Conservation (phyloP, 2,797 vertebrate species). For the Sternotherus odoratus region DNA sequence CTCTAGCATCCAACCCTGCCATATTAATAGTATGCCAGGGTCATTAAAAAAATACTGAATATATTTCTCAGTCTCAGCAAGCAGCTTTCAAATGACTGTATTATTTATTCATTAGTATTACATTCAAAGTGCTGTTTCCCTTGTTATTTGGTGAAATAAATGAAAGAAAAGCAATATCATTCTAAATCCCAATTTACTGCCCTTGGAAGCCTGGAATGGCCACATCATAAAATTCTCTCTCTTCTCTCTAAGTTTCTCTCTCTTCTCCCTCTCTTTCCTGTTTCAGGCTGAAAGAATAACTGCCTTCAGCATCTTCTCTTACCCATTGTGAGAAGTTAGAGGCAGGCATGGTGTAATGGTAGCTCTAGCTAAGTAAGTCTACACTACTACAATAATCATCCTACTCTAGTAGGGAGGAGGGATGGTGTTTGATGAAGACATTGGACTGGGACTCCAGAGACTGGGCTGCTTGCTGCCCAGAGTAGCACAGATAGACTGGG, state of each 20-base stretch:
- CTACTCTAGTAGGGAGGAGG: neutral
- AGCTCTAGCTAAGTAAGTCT: neutral
- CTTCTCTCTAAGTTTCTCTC: neutral
- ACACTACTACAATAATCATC: neutral
- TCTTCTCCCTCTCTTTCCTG: neutral
- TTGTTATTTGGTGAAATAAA: slow-evolving; percentile 70
- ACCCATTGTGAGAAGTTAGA: neutral
- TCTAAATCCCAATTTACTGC: slow-evolving; percentile 60
- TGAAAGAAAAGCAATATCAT: slow-evolving; percentile 55
- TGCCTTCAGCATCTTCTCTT: neutral
- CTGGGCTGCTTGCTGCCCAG: neutral
- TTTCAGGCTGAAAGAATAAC: neutral
- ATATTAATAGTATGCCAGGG: slow-evolving; percentile 25
- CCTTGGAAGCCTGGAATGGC: slow-evolving; percentile 29
- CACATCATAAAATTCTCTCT: slow-evolving; percentile 29
- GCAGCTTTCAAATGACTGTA: slow-evolving; percentile 56
- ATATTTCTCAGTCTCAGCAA: slow-evolving; percentile 48
- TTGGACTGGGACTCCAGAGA: neutral
- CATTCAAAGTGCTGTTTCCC: slow-evolving; percentile 47
- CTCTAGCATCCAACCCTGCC: neutral
- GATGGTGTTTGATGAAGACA: neutral
- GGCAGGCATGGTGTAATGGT: neutral
- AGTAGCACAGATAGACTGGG: neutral
- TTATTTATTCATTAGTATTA: slow-evolving; percentile 74
- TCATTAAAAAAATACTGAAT: slow-evolving; percentile 37